Conservation (phyloP, 1,140 invertebrate species). For the Aphaenogaster floridana region DNA sequence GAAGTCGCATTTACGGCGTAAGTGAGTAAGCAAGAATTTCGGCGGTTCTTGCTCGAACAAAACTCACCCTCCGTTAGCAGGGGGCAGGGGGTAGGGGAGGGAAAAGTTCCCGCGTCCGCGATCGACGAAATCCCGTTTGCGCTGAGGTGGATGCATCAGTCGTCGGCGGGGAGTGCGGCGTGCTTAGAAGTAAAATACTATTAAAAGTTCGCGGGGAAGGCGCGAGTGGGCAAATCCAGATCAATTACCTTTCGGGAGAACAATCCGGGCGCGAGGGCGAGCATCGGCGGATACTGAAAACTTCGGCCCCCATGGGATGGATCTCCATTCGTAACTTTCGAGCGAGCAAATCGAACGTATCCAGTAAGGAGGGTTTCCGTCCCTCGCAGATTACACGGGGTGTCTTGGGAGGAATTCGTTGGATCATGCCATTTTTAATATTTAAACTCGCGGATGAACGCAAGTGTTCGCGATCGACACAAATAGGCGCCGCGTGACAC, state of each 20-base stretch:
- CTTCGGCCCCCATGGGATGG: conserved; percentile 35
- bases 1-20: conserved; percentile 45
- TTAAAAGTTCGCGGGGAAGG: conserved; percentile 70
- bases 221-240: conserved; percentile 66
- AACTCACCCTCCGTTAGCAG: neutral
- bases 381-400: conserved; percentile 29
- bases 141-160: conserved; percentile 21
- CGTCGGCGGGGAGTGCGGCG: neutral
- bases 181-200: conserved; percentile 71
- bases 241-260: conserved; percentile 75
- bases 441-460: neutral
- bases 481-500: too few species aligned
- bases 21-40: conserved; percentile 49
- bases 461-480: neutral
- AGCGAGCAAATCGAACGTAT: conserved; percentile 64
- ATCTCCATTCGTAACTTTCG: conserved; percentile 64
- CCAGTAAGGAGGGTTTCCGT: conserved; percentile 21
- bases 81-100: neutral
- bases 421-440: conserved; percentile 21
- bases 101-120: neutral
- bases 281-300: conserved; percentile 51
- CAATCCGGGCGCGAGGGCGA: conserved; percentile 62
- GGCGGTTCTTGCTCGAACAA: conserved; percentile 4
- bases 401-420: conserved; percentile 23
- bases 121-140: conserved; percentile 44